Conservation (phyloP, 2,797 vertebrate species). For the Peromyscus eremicus region DNA sequence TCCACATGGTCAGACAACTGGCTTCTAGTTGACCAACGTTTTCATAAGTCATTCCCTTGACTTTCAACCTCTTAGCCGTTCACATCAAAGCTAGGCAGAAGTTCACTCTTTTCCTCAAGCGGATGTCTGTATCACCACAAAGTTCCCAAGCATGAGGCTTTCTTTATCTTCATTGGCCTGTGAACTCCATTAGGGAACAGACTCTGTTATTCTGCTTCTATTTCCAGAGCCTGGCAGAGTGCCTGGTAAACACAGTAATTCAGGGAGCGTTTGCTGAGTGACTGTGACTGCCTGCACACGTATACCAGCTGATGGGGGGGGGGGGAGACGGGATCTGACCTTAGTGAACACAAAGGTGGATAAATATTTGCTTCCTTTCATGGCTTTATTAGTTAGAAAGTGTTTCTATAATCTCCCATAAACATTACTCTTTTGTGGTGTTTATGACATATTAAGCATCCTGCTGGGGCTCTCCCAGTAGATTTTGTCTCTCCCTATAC, state of each 20-base stretch:
- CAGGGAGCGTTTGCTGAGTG: constrained; percentile 34
- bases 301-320: not conserved
- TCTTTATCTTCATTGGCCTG: constrained; percentile 40
- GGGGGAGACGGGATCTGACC: constrained; percentile 2
- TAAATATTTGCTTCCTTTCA: constrained; percentile 51
- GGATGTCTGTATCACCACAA: not conserved
- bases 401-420: not conserved
- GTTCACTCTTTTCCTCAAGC: constrained; percentile 14
- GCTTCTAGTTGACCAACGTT: not conserved
- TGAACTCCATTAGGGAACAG: constrained; percentile 25
- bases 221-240: constrained; percentile 69
- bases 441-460: constrained; percentile 9
- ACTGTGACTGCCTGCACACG: not conserved
- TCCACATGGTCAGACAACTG: not conserved
- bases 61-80: not conserved
- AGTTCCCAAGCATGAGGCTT: constrained; percentile 12
- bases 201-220: constrained; percentile 55
- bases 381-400: constrained; percentile 30
- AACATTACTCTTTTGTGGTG: constrained; percentile 47
- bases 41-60: not conserved
- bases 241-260: constrained; percentile 65
- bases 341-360: not conserved
- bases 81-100: not conserved
- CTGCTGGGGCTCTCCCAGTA: not conserved
- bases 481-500: not conserved